These are phyloP conservation scores for Druon quercuslanigerum DNA, from an alignment of 1,140 invertebrate genomes.

Conservation along the genomic window DNA sequence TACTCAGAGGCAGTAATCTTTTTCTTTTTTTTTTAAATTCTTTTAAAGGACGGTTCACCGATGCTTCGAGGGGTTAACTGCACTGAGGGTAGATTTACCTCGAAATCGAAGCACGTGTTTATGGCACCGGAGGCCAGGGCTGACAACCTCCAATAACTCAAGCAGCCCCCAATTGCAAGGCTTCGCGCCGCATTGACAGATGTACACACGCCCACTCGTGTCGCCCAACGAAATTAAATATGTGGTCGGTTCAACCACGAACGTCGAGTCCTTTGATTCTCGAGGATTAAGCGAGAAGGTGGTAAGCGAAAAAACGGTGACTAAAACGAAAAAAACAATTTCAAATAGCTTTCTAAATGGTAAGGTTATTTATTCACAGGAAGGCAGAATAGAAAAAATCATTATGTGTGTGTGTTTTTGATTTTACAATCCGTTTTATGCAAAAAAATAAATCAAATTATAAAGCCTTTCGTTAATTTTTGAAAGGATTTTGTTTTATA, in stretches of 20 bases:
- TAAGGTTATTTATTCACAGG: conserved; percentile 6
- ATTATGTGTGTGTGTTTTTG: too few species aligned
- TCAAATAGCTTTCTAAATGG: conserved; percentile 11
- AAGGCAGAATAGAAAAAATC: background rate
- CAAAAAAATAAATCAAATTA: too few species aligned
- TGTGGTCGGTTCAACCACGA: conserved; percentile 52
- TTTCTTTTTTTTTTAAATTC: background rate
- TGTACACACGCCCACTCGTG: conserved; percentile 61
- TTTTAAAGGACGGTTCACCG: background rate
- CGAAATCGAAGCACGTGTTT: conserved; percentile 70
- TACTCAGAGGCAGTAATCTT: background rate
- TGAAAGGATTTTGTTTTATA: too few species aligned
- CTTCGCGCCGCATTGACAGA: conserved; percentile 58
- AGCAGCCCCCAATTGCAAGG: conserved; percentile 57
- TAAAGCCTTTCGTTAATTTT: too few species aligned
- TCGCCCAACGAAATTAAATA: conserved; percentile 62
- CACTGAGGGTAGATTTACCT: conserved; percentile 59
- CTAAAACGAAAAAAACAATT: conserved; percentile 15
- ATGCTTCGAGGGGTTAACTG: conserved; percentile 37
- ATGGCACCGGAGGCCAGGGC: conserved; percentile 66
- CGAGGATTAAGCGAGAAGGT: conserved; percentile 46
- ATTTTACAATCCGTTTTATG: too few species aligned
- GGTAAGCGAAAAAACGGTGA: conserved; percentile 43
- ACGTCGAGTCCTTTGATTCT: conserved; percentile 51
- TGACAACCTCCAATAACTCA: conserved; percentile 67